Evolutionary conservation across 2,888 invertebrate species (phyloP).

Genomic region (Hypselothyrea guttata): DNA sequence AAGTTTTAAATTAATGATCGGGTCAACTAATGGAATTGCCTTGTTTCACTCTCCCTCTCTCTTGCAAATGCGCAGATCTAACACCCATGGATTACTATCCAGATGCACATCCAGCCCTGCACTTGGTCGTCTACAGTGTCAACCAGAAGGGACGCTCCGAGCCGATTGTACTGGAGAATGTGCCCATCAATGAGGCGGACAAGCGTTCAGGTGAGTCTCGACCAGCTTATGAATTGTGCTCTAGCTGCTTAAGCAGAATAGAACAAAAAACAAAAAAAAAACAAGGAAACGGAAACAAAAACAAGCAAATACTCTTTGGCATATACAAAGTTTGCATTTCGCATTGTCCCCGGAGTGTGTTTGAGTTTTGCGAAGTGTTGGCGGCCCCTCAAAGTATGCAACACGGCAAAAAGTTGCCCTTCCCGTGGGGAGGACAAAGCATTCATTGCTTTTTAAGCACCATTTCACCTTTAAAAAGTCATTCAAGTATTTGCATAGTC

Average conservation of each 20-base stretch:
- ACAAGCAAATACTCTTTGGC: constrained; percentile 11
- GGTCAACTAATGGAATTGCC: constrained; percentile 45
- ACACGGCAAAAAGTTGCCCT: constrained; percentile 42
- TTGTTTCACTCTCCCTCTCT: not conserved
- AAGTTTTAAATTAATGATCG: constrained; percentile 72
- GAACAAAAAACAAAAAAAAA: constrained; percentile 5
- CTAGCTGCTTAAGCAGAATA: constrained; percentile 4
- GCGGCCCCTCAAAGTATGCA: constrained; percentile 47
- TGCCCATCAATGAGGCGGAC: constrained; percentile 93
- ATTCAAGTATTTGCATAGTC: constrained; percentile 80
- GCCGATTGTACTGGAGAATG: constrained; percentile 91
- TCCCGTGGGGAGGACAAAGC: constrained; percentile 27
- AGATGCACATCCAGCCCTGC: constrained; percentile 85
- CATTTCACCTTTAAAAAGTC: constrained; percentile 81
- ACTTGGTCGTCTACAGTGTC: constrained; percentile 90
- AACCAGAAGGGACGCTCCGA: constrained; percentile 94
- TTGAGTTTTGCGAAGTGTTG: constrained; percentile 34
- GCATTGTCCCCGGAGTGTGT: constrained; percentile 49
- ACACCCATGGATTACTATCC: constrained; percentile 82
- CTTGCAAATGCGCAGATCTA: constrained; percentile 79
- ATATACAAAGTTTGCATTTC: constrained; percentile 56
- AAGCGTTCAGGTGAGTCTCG: constrained; percentile 92
- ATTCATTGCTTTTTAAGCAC: constrained; percentile 78
- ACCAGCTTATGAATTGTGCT: constrained; percentile 49
- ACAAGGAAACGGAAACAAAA: constrained; percentile 5